These are phyloP conservation scores for Capitella teleta DNA, from an alignment of 1,140 invertebrate genomes.

Conservation along the genomic window DNA sequence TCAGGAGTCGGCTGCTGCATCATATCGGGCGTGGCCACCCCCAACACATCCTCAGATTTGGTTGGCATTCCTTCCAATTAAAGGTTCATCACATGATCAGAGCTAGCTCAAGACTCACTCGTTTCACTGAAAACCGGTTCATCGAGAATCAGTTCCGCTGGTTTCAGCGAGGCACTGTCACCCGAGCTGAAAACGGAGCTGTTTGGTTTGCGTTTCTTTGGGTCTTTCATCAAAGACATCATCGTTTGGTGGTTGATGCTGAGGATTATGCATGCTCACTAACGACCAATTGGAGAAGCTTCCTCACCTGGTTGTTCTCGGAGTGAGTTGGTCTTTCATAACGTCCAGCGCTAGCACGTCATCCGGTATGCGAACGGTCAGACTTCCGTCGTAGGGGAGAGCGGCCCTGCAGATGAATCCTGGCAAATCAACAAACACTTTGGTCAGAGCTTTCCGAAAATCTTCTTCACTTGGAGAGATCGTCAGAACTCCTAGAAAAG, in stretches of 20 bases:
- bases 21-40: constrained; percentile 31
- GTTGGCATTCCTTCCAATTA: constrained; percentile 21
- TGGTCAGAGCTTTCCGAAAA: constrained; percentile 21
- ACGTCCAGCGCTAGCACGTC: background rate
- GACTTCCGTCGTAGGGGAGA: background rate
- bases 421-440: constrained; percentile 26
- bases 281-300: too few relatives aligned
- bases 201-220: too few relatives aligned
- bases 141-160: too few relatives aligned
- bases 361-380: background rate
- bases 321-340: background rate
- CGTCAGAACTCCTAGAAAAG: constrained; percentile 19
- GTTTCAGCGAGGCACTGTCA: too few relatives aligned
- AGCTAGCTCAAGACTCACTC: too few relatives aligned
- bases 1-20: constrained; percentile 16
- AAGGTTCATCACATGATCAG: too few relatives aligned
- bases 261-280: too few relatives aligned
- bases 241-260: too few relatives aligned
- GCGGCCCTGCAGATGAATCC: constrained; percentile 18
- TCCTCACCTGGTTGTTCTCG: background rate
- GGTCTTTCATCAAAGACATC: too few relatives aligned
- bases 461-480: constrained; percentile 27
- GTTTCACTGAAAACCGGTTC: too few relatives aligned
- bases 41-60: constrained; percentile 31
- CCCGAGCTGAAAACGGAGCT: too few relatives aligned